A percentile compares a stretch with the other conserved stretches of the same genome.
These are phyloP conservation scores for Xestia sexstrigata DNA, from an alignment of 2,888 invertebrate species.

Conservation along the genomic window DNA sequence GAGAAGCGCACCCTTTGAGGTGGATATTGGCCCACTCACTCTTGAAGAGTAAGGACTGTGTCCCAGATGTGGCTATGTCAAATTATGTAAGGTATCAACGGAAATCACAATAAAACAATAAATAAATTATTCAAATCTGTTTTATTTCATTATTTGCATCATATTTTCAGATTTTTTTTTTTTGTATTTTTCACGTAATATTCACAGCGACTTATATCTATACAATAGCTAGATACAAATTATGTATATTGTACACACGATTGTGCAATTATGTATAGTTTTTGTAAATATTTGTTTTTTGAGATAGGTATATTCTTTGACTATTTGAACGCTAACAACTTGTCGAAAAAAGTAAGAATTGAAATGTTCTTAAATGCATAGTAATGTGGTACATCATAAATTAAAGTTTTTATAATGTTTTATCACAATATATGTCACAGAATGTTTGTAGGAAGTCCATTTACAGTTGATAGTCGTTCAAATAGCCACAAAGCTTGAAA, in stretches of 20 bases:
- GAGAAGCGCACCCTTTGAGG: neutral
- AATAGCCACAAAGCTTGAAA: conserved; percentile 37
- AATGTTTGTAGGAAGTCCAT: neutral
- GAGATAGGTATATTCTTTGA: conserved; percentile 22
- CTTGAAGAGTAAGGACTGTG: neutral
- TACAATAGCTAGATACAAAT: conserved; percentile 64
- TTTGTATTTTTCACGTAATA: conserved; percentile 72
- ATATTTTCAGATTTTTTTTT: conserved; percentile 71
- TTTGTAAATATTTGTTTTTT: conserved; percentile 47
- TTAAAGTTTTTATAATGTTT: conserved; percentile 1
- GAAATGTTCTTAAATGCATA: conserved; percentile 23
- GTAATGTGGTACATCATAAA: neutral
- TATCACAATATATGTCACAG: conserved; percentile 14
- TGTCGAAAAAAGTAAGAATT: neutral
- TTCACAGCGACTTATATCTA: conserved; percentile 81
- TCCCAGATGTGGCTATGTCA: neutral
- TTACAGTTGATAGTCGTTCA: conserved; percentile 21
- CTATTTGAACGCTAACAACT: conserved; percentile 33
- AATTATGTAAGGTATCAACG: neutral
- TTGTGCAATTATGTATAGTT: conserved; percentile 70
- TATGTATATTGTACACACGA: conserved; percentile 70
- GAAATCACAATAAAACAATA: conserved; percentile 56
- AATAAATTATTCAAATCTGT: conserved; percentile 59
- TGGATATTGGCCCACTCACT: neutral
- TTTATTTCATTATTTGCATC: conserved; percentile 75